Percentiles rank a stretch among this genome's conserved stretches.
These are phyloP conservation scores for Phainopepla nitens DNA, from an alignment of 2,113 vertebrate species.

Conservation along the genomic window DNA sequence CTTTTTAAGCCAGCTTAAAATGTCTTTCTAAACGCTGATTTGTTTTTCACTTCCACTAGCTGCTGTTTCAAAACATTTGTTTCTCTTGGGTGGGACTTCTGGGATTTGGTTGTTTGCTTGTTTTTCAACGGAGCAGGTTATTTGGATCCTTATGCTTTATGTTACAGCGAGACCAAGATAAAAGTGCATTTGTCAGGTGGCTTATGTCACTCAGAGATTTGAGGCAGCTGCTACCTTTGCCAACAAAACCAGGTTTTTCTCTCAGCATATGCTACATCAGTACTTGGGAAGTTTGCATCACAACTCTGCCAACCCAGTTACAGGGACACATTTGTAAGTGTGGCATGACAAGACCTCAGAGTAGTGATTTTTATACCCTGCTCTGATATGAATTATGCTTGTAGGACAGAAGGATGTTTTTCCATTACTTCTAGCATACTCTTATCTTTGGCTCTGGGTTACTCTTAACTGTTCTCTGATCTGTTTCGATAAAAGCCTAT, in stretches of 20 bases:
- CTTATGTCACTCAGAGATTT: not conserved
- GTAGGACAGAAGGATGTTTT: not conserved
- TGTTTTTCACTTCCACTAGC: not conserved
- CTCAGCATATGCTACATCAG: not conserved
- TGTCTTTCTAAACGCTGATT: not conserved
- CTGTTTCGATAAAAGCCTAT: not conserved
- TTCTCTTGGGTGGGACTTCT: not conserved
- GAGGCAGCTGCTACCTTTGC: not conserved
- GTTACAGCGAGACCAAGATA: not conserved
- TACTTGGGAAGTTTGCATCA: not conserved
- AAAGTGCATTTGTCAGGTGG: not conserved
- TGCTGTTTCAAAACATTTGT: not conserved
- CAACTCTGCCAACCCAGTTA: not conserved
- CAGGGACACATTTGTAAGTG: not conserved
- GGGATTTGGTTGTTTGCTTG: not conserved
- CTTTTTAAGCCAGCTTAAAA: not conserved
- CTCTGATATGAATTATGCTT: not conserved
- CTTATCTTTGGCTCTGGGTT: not conserved
- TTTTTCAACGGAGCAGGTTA: not conserved
- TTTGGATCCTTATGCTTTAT: not conserved
- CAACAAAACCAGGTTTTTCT: not conserved
- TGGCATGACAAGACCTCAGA: not conserved
- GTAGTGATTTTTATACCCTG: not conserved
- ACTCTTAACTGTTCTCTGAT: not conserved
- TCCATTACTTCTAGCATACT: not conserved